Conservation (phyloP, 2,888 invertebrate genomes). For the Tinea pellionella region DNA sequence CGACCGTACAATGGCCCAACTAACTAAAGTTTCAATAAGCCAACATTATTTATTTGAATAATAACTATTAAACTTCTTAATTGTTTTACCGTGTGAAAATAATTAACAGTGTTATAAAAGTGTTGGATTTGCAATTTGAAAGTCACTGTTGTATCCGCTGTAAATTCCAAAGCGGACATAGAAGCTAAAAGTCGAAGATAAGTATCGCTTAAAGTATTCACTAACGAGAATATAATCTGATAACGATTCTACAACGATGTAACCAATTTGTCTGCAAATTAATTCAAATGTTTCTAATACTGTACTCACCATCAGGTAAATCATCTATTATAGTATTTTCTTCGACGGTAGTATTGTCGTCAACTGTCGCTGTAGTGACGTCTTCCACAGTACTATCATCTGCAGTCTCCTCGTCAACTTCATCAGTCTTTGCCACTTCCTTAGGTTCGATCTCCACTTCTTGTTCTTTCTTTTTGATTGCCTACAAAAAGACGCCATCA, state of each 20-base stretch:
- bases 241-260: background rate
- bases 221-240: background rate
- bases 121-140: background rate
- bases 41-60: too few relatives aligned
- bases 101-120: too few relatives aligned
- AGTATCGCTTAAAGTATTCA: background rate
- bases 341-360: background rate
- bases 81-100: too few relatives aligned
- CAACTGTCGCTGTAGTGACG: background rate
- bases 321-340: slow-evolving; percentile 1
- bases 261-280: background rate
- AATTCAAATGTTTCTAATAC: background rate
- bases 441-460: slow-evolving; percentile 35
- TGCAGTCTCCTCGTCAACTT: slow-evolving; percentile 41
- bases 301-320: slow-evolving; percentile 44
- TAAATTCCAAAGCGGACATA: background rate
- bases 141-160: background rate
- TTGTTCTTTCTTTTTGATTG: slow-evolving; percentile 59
- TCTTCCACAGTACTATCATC: slow-evolving; percentile 5
- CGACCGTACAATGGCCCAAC: slow-evolving; percentile 2
- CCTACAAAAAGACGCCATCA: slow-evolving; percentile 40
- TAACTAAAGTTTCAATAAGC: background rate
- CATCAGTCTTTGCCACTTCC: slow-evolving; percentile 43
- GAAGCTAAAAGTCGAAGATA: background rate
- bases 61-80: too few relatives aligned